phyloP scores from a whole-genome alignment of 1,140 invertebrate genomes.

The Papilio machaon region DNA sequence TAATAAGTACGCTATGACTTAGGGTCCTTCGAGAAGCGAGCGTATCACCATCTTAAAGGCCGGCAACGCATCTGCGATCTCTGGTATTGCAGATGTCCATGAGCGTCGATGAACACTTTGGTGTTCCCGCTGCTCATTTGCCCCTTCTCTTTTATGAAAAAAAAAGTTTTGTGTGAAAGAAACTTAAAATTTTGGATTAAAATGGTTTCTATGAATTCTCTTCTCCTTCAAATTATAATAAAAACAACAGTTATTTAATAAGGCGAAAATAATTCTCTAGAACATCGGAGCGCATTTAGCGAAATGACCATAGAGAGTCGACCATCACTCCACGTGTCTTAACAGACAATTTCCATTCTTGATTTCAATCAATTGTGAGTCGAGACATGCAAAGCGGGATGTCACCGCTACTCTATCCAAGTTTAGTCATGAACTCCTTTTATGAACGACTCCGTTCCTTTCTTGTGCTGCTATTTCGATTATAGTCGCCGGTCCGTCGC shows the following conservation, averaged over 20 bases:
- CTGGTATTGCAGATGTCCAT: too few species aligned
- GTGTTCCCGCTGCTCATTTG: too few species aligned
- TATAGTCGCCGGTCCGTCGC: conserved; percentile 51
- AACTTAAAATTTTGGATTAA: too few species aligned
- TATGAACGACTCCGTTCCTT: conserved; percentile 46
- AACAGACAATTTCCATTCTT: conserved; percentile 64
- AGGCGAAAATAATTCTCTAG: conserved; percentile 1
- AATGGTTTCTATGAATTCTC: too few species aligned
- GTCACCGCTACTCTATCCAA: conserved; percentile 46
- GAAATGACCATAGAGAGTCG: conserved; percentile 40
- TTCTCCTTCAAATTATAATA: background rate
- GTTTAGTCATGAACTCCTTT: conserved; percentile 60
- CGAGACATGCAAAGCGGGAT: conserved; percentile 59
- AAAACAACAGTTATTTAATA: conserved; percentile 5
- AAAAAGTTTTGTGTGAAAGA: too few species aligned
- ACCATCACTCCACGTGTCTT: conserved; percentile 45
- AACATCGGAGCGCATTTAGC: conserved; percentile 15
- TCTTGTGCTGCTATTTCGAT: conserved; percentile 46
- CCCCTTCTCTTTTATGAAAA: too few species aligned
- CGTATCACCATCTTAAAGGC: too few species aligned
- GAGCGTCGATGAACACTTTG: too few species aligned
- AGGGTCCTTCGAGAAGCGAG: too few species aligned
- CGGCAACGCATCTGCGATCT: too few species aligned
- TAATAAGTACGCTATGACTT: too few species aligned
- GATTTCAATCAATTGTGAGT: conserved; percentile 56